Evolutionary conservation across 1,140 invertebrate genomes (phyloP), one percentile per base, ranked within the genome.

Genomic region (Microplitis demolitor): DNA sequence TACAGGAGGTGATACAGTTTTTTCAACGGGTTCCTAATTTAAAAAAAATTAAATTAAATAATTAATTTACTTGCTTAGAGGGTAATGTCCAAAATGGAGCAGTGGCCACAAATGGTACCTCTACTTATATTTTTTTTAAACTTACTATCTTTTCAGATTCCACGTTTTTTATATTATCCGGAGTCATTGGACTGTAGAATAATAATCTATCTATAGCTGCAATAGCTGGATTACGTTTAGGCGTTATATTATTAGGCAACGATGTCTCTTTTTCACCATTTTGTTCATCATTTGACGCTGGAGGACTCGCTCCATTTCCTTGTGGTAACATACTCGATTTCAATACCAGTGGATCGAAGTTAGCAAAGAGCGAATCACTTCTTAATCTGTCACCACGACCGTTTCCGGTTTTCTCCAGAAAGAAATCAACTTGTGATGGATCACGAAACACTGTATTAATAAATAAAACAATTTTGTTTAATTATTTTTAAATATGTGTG

Each of bases 271-370:
- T 82, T 13, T 79, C 83, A 5, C 78, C 83, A 70, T 82, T 84
- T 31, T 82, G 74, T 24, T 79, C 77, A 16, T 84, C 80, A 4
- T 80, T 79, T 4, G 51, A 11, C 56, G 72, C 64, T 16, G 75
- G 51, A 58, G 80, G 39, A 45, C 39, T 76, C 3, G 75, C 63
- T 2, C 76, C 68, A 69, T 83, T 82, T 37, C 78, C 79, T 77
- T 87, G 85, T 0, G 85, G 84, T 60, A 87, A 78, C 85, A 87
- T 87, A 34, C 74, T 86, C 69, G 78, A 79, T 64, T 87, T 83
- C 63, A 81, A 76, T 78, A 90, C 87, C 39, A 90, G 75, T 13
- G 90, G 90, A 80, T 91, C 90, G 76, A 91, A 91, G 74, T 90
- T 91, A 24, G 90, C 84, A 78, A 89, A 90, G 31, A 91, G 80